phyloP scores from a whole-genome alignment of 1,140 invertebrate genomes.

The Orius insidiosus region DNA sequence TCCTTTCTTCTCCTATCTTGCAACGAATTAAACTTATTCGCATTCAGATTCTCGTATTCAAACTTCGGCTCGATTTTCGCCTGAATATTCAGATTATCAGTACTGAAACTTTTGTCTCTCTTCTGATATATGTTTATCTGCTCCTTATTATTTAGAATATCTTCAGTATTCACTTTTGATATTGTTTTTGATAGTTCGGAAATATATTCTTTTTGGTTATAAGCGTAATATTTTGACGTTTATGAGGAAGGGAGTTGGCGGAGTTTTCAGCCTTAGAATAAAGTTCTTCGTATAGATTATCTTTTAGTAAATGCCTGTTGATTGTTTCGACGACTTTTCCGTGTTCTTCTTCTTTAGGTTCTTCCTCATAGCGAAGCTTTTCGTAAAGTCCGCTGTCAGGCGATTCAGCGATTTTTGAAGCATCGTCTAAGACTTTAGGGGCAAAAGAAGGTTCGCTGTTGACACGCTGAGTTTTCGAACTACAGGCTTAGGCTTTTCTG shows the following conservation, averaged over 20 bases:
- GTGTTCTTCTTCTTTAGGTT: slow-evolving; percentile 13
- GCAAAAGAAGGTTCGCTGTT: slow-evolving; percentile 14
- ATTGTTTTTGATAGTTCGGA: slow-evolving; percentile 17
- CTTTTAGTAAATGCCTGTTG: slow-evolving; percentile 23
- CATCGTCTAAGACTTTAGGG: slow-evolving; percentile 5
- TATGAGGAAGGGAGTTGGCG: background rate
- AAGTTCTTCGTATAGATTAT: slow-evolving; percentile 15
- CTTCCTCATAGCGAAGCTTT: background rate
- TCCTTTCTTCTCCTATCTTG: background rate
- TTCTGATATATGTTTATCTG: background rate
- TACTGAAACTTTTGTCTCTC: too few relatives aligned
- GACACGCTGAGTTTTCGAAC: slow-evolving; percentile 9
- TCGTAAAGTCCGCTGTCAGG: background rate
- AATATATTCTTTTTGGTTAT: slow-evolving; percentile 6
- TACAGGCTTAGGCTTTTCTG: slow-evolving; percentile 13
- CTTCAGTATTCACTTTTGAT: slow-evolving; percentile 14
- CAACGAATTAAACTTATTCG: slow-evolving; percentile 1
- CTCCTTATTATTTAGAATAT: slow-evolving; percentile 9
- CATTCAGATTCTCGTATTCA: background rate
- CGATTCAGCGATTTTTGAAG: slow-evolving; percentile 3
- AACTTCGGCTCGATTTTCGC: too few relatives aligned
- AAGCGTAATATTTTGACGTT: slow-evolving; percentile 4
- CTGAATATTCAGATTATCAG: too few relatives aligned
- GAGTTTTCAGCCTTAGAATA: background rate
- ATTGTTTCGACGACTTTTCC: slow-evolving; percentile 25